phyloP scores from a whole-genome alignment of 2,113 vertebrate species.

The Okapia johnstoni region DNA sequence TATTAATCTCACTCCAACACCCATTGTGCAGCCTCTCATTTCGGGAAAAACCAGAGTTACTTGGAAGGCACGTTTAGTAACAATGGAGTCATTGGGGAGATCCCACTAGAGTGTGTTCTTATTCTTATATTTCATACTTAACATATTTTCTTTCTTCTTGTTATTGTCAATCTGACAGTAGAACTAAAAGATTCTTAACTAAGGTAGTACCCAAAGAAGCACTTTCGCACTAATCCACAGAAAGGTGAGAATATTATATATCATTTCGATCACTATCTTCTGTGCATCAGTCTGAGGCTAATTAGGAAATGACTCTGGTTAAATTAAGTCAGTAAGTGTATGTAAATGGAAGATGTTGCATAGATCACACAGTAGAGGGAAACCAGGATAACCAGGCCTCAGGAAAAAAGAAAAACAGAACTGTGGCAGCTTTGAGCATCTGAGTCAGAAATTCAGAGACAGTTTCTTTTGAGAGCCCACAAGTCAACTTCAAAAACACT shows the following conservation, averaged over 20 bases:
- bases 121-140: not conserved
- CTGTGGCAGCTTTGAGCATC: not conserved
- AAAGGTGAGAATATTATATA: not conserved
- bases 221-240: not conserved
- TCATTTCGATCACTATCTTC: not conserved
- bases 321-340: not conserved
- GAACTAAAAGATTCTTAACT: not conserved
- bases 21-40: not conserved
- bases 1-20: not conserved
- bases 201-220: not conserved
- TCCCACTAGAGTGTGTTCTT: not conserved
- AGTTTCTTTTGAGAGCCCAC: not conserved
- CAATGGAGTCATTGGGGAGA: not conserved
- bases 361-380: not conserved
- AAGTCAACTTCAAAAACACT: not conserved
- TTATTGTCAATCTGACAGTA: not conserved
- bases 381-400: not conserved
- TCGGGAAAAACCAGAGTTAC: not conserved
- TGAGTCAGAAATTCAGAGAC: not conserved
- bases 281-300: not conserved
- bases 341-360: not conserved
- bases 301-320: not conserved
- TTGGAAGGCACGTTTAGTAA: not conserved
- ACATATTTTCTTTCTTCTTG: not conserved
- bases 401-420: not conserved